Base-by-base conservation (phyloP, 2,888 invertebrate genomes). In the Phrixothrix hirtus region DNA sequence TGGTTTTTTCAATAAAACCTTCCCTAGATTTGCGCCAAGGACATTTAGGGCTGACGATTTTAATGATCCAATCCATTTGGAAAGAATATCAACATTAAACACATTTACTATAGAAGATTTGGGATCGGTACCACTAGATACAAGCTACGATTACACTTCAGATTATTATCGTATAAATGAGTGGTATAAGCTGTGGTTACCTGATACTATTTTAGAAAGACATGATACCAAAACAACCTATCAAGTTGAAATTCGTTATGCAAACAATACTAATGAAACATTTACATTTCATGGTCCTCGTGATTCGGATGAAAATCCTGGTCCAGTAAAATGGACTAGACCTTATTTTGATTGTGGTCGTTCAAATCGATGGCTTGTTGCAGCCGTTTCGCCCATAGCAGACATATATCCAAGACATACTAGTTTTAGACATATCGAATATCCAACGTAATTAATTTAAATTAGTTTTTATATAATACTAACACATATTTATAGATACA, bases 281-380 rank as follows among this genome's bases (percentile, higher is more conserved):
- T 92, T 88, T 70, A 91, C 92, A n/a, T 95, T 94, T 77, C 95
- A 95, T 58, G 95, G 95, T 34, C 95, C 95, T 5, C 91, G 88
- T 35, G 93, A 91, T 29, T 89, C 92, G 59, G 94, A 94, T 75
- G 95, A 95, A 80, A 82, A 81, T 65, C 92, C 90, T 1, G 94
- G 96, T 1, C 97, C 97, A 9, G 92, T 98, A 0, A 88, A 91
- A 72, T 96, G 92, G 87, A 95, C 94, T 0, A 81, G 88, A 49
- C 97, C 97, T 0, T 98, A 97, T 73, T 98, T 93, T 73, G 97
- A 98, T 78, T 98, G 97, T 73, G 93, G 92, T 2, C 80, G 95
- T 57, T 89, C 95, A 0, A 95, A 97, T 76, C 90, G 95, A 71
- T 98, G 98, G 98, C 79, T 97, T 25, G 89, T 97, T 5, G 91